Percentiles rank a stretch among this genome's conserved stretches.
Evolutionary conservation across 2,113 vertebrate species (phyloP).

Genomic region (Burhinus bistriatus): DNA sequence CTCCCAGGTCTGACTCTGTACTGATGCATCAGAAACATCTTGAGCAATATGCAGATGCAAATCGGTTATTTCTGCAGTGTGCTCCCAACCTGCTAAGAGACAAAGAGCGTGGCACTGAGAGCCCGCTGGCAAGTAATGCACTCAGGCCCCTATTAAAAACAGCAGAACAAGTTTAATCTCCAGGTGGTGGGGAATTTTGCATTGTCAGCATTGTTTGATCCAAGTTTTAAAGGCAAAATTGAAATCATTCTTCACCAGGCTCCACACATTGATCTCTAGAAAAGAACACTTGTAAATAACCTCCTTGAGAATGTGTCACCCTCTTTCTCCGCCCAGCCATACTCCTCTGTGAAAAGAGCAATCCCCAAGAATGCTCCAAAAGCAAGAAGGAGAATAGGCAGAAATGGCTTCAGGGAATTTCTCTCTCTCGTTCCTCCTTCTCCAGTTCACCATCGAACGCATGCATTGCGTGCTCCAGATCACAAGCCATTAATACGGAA

Average conservation of each 20-base stretch:
- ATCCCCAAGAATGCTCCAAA: background rate
- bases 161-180: slow-evolving; percentile 48
- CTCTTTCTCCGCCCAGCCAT: background rate
- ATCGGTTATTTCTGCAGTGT: background rate
- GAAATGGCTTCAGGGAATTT: background rate
- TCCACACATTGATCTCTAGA: slow-evolving; percentile 36
- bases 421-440: background rate
- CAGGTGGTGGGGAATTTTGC: slow-evolving; percentile 9
- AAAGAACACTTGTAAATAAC: slow-evolving; percentile 53
- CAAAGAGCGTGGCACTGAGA: background rate
- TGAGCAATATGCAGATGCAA: background rate
- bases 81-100: background rate
- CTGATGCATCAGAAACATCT: background rate
- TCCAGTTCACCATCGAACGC: background rate
- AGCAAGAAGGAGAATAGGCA: background rate
- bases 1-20: fast-evolving
- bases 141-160: slow-evolving; percentile 22
- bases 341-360: background rate
- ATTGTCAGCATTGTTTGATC: slow-evolving; percentile 53
- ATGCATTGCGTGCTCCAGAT: slow-evolving; percentile 8
- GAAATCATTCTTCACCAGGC: slow-evolving; percentile 40
- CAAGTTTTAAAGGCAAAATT: slow-evolving; percentile 57
- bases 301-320: background rate
- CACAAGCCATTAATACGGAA: background rate
- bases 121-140: background rate